phyloP scores from a whole-genome alignment of 2,113 vertebrate genomes.

The Tachycineta bicolor region DNA sequence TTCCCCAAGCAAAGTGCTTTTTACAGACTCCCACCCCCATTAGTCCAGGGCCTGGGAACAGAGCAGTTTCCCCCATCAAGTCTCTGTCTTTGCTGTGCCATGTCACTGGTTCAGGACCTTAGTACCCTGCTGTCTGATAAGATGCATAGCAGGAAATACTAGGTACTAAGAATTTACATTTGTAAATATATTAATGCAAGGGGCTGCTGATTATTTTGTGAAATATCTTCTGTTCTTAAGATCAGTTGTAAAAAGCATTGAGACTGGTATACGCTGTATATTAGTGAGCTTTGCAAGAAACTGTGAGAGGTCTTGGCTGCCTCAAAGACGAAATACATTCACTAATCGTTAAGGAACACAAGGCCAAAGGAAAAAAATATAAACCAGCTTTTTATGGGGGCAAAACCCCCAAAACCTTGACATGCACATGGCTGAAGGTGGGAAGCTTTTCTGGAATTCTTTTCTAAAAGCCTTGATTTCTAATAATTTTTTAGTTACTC shows the following conservation, averaged over 20 bases:
- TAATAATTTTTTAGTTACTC: neutral
- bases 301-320: neutral
- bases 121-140: constrained; percentile 52
- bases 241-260: neutral
- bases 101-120: constrained; percentile 58
- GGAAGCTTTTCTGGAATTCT: neutral
- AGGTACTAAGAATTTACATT: constrained; percentile 57
- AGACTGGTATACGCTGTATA: neutral
- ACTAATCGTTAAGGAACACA: neutral
- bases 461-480: neutral
- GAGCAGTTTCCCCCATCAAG: constrained; percentile 18
- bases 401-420: neutral
- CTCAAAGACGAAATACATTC: neutral
- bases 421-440: neutral
- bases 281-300: neutral
- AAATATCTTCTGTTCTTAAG: neutral
- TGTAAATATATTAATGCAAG: constrained; percentile 19
- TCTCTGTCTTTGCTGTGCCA: constrained; percentile 17
- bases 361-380: neutral
- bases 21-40: constrained; percentile 61
- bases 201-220: neutral
- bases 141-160: constrained; percentile 33
- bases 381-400: neutral
- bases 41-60: constrained; percentile 74
- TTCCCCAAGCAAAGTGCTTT: constrained; percentile 29